Percentiles rank a stretch among this genome's conserved stretches.
Evolutionary conservation across 2,888 invertebrate species (phyloP).

Genomic region (Linhomoeus sp.): DNA sequence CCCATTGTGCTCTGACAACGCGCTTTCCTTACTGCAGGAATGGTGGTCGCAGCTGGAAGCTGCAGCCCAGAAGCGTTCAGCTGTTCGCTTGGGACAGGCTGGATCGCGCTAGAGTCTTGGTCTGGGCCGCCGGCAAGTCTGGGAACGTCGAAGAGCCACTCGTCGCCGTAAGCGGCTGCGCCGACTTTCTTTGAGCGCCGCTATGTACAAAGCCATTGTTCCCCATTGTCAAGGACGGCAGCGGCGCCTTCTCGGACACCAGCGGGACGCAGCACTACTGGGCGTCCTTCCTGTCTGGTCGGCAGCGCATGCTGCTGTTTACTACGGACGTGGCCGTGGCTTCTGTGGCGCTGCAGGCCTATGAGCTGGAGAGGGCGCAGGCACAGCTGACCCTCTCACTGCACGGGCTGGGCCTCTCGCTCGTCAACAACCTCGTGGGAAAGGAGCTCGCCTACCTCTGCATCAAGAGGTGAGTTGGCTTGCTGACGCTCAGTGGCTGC

Average conservation of each 20-base stretch:
- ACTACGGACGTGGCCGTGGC: slow-evolving; percentile 55
- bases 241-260: slow-evolving; percentile 42
- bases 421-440: slow-evolving; percentile 54
- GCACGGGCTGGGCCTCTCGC: slow-evolving; percentile 72
- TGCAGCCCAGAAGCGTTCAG: slow-evolving; percentile 40
- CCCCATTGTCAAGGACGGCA: slow-evolving; percentile 46
- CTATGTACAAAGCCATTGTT: too few species aligned
- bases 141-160: slow-evolving; percentile 27
- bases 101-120: slow-evolving; percentile 37
- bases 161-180: slow-evolving; percentile 13
- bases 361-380: slow-evolving; percentile 49
- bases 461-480: slow-evolving; percentile 12
- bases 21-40: too few species aligned
- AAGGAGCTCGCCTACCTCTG: slow-evolving; percentile 29
- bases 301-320: slow-evolving; percentile 73
- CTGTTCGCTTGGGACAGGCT: slow-evolving; percentile 36
- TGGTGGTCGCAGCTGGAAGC: slow-evolving; percentile 42
- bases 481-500: too few species aligned
- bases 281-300: slow-evolving; percentile 79
- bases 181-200: slow-evolving; percentile 6
- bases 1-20: too few species aligned
- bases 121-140: slow-evolving; percentile 35
- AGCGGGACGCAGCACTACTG: slow-evolving; percentile 36
- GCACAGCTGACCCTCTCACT: slow-evolving; percentile 57
- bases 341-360: slow-evolving; percentile 44